Evolutionary conservation across 2,113 vertebrate genomes (phyloP).

Genomic region (Syrrhaptes paradoxus): DNA sequence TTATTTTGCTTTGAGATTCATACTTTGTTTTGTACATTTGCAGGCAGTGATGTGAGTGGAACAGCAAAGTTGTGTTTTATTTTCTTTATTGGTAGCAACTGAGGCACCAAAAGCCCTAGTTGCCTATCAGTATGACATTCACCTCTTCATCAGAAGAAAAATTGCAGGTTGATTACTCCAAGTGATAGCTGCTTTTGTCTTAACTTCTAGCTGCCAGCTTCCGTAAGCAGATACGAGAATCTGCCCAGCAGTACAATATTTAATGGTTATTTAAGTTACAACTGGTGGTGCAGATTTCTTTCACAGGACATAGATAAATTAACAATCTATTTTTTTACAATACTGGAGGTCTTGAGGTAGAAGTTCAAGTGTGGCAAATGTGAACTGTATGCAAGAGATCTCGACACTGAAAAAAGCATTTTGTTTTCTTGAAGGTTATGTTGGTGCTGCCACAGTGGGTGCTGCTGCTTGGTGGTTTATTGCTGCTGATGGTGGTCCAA

Average conservation of each 20-base stretch:
- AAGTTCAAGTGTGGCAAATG: neutral
- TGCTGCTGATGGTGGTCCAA: constrained; percentile 91
- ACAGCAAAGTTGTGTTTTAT: neutral
- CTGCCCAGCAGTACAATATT: neutral
- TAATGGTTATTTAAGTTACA: neutral
- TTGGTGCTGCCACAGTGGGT: constrained; percentile 96
- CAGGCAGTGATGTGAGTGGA: neutral
- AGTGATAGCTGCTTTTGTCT: neutral
- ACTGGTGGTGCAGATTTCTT: neutral
- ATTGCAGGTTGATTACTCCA: neutral
- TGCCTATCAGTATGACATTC: neutral
- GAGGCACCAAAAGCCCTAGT: neutral
- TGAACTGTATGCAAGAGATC: neutral
- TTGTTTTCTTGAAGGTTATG: constrained; percentile 83
- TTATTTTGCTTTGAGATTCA: neutral
- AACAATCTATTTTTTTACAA: neutral
- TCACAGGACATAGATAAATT: neutral
- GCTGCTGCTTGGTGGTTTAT: constrained; percentile 98
- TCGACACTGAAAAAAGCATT: neutral
- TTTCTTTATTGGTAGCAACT: neutral
- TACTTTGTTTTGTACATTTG: neutral
- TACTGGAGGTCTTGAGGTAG: neutral
- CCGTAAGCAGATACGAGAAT: neutral
- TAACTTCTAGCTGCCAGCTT: neutral
- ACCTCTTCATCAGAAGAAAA: neutral